phyloP scores from a whole-genome alignment of 2,113 vertebrate genomes.

The Myiopsitta monachus region DNA sequence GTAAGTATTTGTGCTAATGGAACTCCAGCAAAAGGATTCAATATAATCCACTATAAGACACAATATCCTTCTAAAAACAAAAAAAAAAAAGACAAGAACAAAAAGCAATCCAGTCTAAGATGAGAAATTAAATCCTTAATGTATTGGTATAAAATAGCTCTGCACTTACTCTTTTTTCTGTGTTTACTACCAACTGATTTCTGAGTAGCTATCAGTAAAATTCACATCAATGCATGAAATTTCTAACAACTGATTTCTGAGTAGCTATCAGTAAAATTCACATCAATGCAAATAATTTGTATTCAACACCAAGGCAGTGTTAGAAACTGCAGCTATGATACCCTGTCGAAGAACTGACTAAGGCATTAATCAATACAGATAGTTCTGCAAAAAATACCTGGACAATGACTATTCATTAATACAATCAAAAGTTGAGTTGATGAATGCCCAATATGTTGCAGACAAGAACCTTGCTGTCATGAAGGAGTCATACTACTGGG shows the following conservation, averaged over 20 bases:
- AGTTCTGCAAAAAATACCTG: background rate
- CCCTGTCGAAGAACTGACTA: background rate
- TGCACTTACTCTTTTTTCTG: background rate
- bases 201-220: background rate
- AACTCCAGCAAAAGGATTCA: background rate
- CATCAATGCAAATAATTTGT: background rate
- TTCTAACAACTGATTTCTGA: background rate
- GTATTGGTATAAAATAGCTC: background rate
- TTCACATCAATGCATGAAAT: background rate
- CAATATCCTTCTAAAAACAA: background rate
- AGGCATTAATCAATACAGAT: background rate
- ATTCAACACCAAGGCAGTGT: background rate
- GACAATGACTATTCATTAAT: background rate
- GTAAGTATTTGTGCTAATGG: background rate
- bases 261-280: background rate
- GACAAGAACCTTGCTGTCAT: background rate
- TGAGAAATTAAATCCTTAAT: background rate
- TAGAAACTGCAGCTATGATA: background rate
- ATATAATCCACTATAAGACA: background rate
- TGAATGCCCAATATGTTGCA: background rate
- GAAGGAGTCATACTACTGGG: accelerated
- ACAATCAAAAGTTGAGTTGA: background rate
- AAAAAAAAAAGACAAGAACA: background rate
- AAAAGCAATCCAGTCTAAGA: background rate
- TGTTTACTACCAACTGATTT: background rate